These are phyloP conservation scores for Enteromius thamalakanensis DNA, from an alignment of 2,797 vertebrate species.

Conservation along the genomic window DNA sequence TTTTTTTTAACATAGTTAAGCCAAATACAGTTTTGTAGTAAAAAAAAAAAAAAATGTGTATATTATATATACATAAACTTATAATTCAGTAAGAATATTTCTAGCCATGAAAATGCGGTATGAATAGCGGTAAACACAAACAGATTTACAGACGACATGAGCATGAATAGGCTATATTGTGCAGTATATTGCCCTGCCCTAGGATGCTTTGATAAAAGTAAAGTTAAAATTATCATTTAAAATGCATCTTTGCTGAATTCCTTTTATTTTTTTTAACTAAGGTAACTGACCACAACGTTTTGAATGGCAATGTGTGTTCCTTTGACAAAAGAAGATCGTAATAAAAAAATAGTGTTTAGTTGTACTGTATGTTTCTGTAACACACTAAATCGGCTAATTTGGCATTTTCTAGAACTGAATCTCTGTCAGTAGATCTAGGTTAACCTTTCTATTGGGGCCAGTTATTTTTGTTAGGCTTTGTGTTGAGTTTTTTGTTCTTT, in stretches of 20 bases:
- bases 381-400: neutral
- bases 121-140: no score
- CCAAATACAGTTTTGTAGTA: no score
- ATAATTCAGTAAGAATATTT: no score
- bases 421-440: neutral
- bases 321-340: neutral
- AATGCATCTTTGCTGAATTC: neutral
- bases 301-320: neutral
- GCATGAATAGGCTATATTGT: no score
- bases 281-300: neutral
- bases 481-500: constrained; percentile 18
- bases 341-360: neutral
- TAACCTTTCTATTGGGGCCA: neutral
- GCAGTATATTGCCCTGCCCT: no score
- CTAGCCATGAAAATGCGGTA: no score
- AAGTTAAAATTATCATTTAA: no score
- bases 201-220: neutral
- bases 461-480: constrained; percentile 4
- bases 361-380: neutral
- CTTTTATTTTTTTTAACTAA: neutral
- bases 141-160: no score
- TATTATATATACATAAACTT: no score
- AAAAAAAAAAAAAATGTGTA: no score
- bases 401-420: neutral
- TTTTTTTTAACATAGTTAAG: no score